These are phyloP conservation scores for Actenoides hombroni DNA, from an alignment of 2,113 vertebrate genomes.

Conservation along the genomic window DNA sequence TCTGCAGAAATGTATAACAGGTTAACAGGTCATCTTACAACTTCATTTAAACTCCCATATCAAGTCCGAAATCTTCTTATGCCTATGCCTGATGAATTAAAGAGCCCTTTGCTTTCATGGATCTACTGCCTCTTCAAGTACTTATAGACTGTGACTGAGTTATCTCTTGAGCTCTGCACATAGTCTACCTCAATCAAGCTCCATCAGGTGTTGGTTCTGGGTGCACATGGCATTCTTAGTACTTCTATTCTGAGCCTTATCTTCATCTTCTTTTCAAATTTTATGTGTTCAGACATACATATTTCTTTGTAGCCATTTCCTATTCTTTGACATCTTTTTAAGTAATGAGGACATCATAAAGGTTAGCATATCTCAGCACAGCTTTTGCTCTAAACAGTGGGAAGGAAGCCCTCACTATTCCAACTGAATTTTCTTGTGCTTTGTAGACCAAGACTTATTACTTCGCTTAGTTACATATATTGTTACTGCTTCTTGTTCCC, in stretches of 20 bases:
- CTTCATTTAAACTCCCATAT: background rate
- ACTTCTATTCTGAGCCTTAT: background rate
- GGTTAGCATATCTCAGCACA: background rate
- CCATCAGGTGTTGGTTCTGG: background rate
- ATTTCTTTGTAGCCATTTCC: background rate
- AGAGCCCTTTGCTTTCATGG: background rate
- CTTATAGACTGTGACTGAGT: background rate
- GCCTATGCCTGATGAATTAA: background rate
- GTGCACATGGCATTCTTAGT: background rate
- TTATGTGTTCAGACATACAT: background rate
- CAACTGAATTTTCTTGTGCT: background rate
- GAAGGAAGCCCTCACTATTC: background rate
- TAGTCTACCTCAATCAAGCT: background rate
- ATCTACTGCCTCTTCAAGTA: background rate
- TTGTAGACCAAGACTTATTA: background rate
- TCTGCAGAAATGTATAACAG: background rate
- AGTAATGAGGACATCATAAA: background rate
- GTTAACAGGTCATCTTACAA: background rate
- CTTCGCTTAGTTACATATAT: background rate
- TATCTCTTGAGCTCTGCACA: background rate
- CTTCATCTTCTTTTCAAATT: background rate
- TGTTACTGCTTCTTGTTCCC: background rate
- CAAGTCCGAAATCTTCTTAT: background rate
- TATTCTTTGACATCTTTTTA: background rate
- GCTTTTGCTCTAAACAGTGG: background rate